phyloP scores from a whole-genome alignment of 2,797 vertebrate species.

The Fistularia commersonii region DNA sequence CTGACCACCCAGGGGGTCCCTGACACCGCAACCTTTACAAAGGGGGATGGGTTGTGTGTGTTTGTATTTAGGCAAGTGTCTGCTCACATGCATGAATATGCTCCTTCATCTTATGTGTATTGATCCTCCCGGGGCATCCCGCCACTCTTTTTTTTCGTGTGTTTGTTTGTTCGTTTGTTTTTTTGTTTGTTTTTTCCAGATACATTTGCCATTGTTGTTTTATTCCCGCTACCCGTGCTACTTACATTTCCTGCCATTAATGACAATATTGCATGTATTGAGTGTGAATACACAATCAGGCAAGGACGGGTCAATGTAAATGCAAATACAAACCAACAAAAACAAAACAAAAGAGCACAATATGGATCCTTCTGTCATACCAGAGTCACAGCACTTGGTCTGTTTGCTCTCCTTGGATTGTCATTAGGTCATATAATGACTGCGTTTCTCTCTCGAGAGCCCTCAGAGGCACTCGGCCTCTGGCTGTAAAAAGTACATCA shows the following conservation, averaged over 20 bases:
- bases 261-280: constrained; percentile 41
- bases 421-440: constrained; percentile 67
- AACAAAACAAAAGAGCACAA: constrained; percentile 67
- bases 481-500: constrained; percentile 47
- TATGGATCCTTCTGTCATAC: constrained; percentile 54
- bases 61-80: constrained; percentile 63
- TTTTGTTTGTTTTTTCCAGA: constrained; percentile 45
- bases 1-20: constrained; percentile 76
- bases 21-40: constrained; percentile 70
- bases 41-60: constrained; percentile 65
- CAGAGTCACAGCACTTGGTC: constrained; percentile 48
- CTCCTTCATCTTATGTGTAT: constrained; percentile 60
- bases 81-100: constrained; percentile 68
- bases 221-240: constrained; percentile 28
- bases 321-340: constrained; percentile 67
- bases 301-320: constrained; percentile 58
- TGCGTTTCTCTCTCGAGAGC: constrained; percentile 57
- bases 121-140: constrained; percentile 42
- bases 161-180: constrained; percentile 18
- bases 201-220: constrained; percentile 49
- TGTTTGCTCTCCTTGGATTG: constrained; percentile 63
- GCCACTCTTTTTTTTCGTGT: constrained; percentile 15
- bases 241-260: constrained; percentile 50
- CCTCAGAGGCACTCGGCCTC: constrained; percentile 47
- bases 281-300: constrained; percentile 60